Percentiles rank a stretch among this genome's conserved stretches.
Conservation (phyloP, 2,113 vertebrate genomes). For the Mustelus asterias region DNA sequence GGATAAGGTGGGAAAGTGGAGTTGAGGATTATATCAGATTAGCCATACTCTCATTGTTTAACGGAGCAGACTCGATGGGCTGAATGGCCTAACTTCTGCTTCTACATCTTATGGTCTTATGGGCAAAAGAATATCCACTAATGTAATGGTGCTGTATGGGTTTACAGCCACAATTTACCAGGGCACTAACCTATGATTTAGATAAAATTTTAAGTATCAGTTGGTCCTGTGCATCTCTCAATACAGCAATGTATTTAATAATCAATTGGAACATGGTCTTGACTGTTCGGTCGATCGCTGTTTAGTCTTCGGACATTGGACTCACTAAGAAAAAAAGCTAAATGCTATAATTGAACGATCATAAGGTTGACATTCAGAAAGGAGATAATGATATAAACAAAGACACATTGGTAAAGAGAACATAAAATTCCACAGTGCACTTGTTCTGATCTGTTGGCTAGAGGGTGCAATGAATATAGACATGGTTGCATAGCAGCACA, state of each 20-base stretch:
- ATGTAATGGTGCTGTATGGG: too few species aligned
- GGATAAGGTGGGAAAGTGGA: too few species aligned
- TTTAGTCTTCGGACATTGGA: not conserved
- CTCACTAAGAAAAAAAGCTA: not conserved
- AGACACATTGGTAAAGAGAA: not conserved
- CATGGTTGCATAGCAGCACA: not conserved
- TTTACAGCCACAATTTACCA: not conserved
- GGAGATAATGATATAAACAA: not conserved
- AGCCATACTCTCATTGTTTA: too few species aligned
- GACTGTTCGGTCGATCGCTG: not conserved
- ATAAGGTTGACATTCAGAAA: constrained; percentile 4
- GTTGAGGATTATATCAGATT: too few species aligned
- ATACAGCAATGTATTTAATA: not conserved
- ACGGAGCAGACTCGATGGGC: too few species aligned
- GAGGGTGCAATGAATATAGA: not conserved
- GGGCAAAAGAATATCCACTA: too few species aligned
- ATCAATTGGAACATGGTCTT: not conserved
- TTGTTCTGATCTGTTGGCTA: not conserved
- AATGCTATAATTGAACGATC: not conserved
- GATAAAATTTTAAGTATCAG: not conserved
- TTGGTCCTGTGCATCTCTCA: not conserved
- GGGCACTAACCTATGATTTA: not conserved
- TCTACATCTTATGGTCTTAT: too few species aligned
- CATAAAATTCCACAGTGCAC: not conserved
- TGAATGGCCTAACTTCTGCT: too few species aligned